Conservation (phyloP, 2,888 invertebrate species). For the Scaptomyza cyrtandrae region DNA sequence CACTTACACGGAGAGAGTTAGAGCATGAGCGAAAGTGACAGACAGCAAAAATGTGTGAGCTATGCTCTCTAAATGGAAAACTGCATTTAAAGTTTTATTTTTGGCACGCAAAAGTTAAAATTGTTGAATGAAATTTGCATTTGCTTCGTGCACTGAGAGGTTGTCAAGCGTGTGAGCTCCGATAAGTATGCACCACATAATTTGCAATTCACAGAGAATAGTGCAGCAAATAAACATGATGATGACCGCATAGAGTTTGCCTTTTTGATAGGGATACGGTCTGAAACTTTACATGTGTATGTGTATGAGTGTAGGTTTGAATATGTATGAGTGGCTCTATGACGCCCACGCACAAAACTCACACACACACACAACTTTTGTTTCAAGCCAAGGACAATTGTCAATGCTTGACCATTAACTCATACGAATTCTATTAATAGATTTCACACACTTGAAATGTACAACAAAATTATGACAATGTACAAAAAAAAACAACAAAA, state of each 20-base stretch:
- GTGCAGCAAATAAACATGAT: background rate
- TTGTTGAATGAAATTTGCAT: slow-evolving; percentile 24
- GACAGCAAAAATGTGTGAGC: slow-evolving; percentile 7
- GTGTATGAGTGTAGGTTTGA: slow-evolving; percentile 2
- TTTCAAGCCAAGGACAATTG: slow-evolving; percentile 33
- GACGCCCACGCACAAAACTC: slow-evolving; percentile 45
- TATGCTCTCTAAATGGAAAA: slow-evolving; percentile 11
- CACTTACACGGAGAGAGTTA: background rate
- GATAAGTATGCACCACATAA: slow-evolving; percentile 56
- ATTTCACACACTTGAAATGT: slow-evolving; percentile 54
- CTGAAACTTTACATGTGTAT: slow-evolving; percentile 1
- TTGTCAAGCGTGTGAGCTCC: slow-evolving; percentile 20
- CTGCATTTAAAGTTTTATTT: slow-evolving; percentile 33
- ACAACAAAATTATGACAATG: slow-evolving; percentile 34
- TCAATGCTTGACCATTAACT: slow-evolving; percentile 42
- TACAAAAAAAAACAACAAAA: slow-evolving; percentile 2
- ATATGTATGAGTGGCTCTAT: slow-evolving; percentile 15
- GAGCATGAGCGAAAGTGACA: background rate
- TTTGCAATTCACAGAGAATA: background rate
- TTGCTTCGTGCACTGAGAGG: background rate
- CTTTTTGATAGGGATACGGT: slow-evolving; percentile 11
- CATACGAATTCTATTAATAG: slow-evolving; percentile 50
- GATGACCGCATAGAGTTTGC: slow-evolving; percentile 42
- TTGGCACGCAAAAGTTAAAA: slow-evolving; percentile 9
- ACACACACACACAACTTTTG: slow-evolving; percentile 17